phyloP scores from a whole-genome alignment of 2,113 vertebrate genomes.

The Elachura formosa region DNA sequence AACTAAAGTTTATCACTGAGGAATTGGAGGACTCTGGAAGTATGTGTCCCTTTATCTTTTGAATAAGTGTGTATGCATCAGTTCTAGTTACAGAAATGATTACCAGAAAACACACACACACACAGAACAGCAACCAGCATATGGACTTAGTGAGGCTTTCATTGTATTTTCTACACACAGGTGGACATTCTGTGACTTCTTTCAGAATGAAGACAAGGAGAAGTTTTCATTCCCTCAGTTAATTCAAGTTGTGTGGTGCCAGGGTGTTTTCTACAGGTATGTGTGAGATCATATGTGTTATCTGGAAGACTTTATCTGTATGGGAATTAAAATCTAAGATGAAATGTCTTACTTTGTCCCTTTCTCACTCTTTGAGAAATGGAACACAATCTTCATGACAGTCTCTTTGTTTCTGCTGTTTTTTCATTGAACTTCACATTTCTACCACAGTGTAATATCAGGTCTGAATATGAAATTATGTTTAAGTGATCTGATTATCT shows the following conservation, averaged over 20 bases:
- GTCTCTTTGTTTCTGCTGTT: background rate
- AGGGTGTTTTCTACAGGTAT: conserved; percentile 84
- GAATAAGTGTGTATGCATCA: background rate
- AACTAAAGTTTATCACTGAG: background rate
- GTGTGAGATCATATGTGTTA: background rate
- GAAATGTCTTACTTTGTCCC: background rate
- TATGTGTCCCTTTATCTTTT: background rate
- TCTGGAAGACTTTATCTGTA: background rate
- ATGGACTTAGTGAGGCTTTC: background rate
- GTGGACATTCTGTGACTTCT: conserved; percentile 74
- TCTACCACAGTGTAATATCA: background rate
- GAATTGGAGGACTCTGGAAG: background rate
- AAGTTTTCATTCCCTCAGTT: conserved; percentile 66
- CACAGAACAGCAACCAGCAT: background rate
- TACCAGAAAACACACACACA: background rate
- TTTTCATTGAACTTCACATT: background rate
- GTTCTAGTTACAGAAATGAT: background rate
- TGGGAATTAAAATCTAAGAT: background rate
- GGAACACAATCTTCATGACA: background rate
- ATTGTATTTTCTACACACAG: conserved; percentile 62
- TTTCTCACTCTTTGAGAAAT: background rate
- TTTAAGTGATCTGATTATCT: background rate
- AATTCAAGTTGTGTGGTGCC: conserved; percentile 80
- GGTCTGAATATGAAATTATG: background rate
- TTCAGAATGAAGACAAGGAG: conserved; percentile 44